A percentile compares a stretch with the other conserved stretches of the same genome.
phyloP scores from a whole-genome alignment of 2,797 vertebrate genomes.

The Carcharodon carcharias region DNA sequence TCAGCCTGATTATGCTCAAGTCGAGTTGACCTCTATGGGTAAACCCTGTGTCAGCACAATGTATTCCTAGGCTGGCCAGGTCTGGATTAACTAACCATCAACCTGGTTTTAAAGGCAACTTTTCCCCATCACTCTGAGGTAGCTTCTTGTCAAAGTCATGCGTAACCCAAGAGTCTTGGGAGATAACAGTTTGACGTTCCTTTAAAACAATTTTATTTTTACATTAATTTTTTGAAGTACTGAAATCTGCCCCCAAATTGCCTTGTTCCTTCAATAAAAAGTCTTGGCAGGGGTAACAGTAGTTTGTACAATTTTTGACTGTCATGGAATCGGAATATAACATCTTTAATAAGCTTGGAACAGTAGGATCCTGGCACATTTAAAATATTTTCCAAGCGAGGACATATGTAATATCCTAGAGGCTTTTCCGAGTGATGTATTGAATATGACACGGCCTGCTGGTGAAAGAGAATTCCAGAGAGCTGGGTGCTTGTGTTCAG shows the following conservation, averaged over 20 bases:
- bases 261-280: no score
- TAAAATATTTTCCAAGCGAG: not conserved
- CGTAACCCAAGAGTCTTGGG: not conserved
- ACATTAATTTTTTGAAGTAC: not conserved
- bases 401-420: slow-evolving; percentile 39
- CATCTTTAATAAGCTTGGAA: not conserved
- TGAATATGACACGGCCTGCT: slow-evolving; percentile 44
- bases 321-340: not conserved
- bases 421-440: slow-evolving; percentile 44
- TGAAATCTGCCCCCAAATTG: not conserved
- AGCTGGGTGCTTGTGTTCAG: slow-evolving; percentile 35
- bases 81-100: no score
- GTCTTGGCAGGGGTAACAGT: not conserved
- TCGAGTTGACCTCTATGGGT: no score
- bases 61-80: not conserved
- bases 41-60: not conserved
- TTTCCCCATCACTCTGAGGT: not conserved
- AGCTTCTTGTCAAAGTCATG: not conserved
- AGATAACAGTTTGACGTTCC: not conserved
- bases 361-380: not conserved
- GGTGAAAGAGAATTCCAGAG: slow-evolving; percentile 40
- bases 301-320: not conserved
- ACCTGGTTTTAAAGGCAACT: not conserved
- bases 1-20: not conserved
- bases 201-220: not conserved